phyloP scores from a whole-genome alignment of 2,113 vertebrate species.

The Uria aalge region DNA sequence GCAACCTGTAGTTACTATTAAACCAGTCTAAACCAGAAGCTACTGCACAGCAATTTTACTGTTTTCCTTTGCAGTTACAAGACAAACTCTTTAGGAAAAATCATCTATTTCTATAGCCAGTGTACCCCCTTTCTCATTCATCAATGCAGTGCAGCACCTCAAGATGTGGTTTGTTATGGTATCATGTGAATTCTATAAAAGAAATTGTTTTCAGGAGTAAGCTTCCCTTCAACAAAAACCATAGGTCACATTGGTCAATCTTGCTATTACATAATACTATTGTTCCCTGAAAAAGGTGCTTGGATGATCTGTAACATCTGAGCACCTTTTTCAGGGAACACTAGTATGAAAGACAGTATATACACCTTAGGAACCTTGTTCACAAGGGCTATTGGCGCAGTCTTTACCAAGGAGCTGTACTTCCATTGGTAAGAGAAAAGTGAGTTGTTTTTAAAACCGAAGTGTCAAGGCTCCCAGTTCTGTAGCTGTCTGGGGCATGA shows the following conservation, averaged over 20 bases:
- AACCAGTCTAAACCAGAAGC: neutral
- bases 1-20: neutral
- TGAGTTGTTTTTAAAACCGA: neutral
- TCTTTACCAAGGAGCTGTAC: neutral
- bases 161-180: neutral
- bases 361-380: neutral
- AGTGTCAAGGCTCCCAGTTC: neutral
- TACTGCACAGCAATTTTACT: neutral
- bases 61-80: neutral
- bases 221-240: neutral
- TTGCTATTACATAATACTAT: neutral
- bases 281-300: neutral
- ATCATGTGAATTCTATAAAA: neutral
- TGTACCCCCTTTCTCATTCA: neutral
- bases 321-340: neutral
- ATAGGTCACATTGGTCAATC: neutral
- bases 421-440: neutral
- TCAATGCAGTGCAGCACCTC: neutral
- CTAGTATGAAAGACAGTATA: neutral
- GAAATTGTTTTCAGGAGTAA: neutral
- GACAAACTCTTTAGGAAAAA: neutral
- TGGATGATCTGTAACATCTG: neutral
- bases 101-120: neutral
- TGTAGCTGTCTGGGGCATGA: neutral
- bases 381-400: neutral